Percentiles rank a stretch among this genome's conserved stretches.
Conservation (phyloP, 2,113 vertebrate genomes). For the Ciconia stormi region DNA sequence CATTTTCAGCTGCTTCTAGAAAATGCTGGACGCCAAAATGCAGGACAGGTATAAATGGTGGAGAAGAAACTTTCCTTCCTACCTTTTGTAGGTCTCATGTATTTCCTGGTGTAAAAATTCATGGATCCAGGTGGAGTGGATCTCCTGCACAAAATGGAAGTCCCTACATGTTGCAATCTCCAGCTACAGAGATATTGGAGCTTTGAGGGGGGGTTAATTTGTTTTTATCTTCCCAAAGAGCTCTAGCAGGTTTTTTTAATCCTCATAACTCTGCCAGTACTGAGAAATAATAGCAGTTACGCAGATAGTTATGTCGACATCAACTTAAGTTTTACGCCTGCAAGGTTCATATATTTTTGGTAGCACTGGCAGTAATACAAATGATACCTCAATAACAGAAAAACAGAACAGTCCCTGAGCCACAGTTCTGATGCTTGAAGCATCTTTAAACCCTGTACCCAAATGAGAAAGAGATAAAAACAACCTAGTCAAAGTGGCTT, state of each 20-base stretch:
- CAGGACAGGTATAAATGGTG: not conserved
- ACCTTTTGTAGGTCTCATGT: not conserved
- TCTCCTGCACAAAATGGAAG: not conserved
- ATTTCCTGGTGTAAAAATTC: not conserved
- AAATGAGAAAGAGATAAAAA: conserved; percentile 62
- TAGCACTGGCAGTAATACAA: conserved; percentile 14
- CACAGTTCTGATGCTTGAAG: conserved; percentile 19
- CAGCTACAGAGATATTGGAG: not conserved
- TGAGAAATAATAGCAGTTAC: conserved; percentile 29
- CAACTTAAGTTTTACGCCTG: conserved; percentile 44
- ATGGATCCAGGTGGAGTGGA: not conserved
- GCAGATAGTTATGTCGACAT: conserved; percentile 35
- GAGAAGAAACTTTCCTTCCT: not conserved
- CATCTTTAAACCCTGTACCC: conserved; percentile 1
- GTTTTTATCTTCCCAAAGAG: conserved; percentile 18
- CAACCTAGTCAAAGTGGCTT: conserved; percentile 48
- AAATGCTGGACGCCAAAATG: not conserved
- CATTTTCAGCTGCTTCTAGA: not conserved
- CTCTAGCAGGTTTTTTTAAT: not conserved
- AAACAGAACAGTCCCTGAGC: conserved; percentile 14
- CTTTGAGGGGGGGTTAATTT: conserved; percentile 4
- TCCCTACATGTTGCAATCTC: not conserved
- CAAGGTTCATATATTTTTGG: conserved; percentile 25
- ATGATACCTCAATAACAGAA: conserved; percentile 46
- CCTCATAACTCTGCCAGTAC: conserved; percentile 25